Conservation (phyloP, 1,140 invertebrate species). For the Zaprionus ornatus region DNA sequence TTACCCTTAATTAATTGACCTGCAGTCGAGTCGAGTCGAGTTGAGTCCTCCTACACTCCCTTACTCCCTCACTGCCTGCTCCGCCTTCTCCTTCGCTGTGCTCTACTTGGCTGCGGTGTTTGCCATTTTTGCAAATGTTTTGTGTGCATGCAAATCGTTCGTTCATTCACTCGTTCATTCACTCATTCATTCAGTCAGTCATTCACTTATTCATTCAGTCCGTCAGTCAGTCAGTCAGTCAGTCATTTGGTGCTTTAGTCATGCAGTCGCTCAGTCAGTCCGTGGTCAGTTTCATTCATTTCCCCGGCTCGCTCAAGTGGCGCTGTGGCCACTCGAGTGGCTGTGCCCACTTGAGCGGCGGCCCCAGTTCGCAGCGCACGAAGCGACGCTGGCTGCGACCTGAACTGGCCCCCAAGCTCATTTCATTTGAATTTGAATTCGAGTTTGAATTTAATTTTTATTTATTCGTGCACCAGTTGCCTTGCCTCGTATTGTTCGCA, state of each 20-base stretch:
- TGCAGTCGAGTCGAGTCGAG: constrained; percentile 64
- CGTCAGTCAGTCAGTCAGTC: constrained; percentile 27
- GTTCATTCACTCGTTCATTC: constrained; percentile 51
- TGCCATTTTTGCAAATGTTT: constrained; percentile 76
- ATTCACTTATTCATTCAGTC: constrained; percentile 26
- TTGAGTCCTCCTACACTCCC: not conserved
- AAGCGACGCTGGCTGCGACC: constrained; percentile 4
- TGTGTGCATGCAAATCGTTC: constrained; percentile 78
- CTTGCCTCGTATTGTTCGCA: not conserved
- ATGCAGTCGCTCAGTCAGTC: constrained; percentile 30
- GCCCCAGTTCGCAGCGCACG: not conserved
- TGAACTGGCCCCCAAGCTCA: constrained; percentile 52
- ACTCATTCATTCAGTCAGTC: constrained; percentile 20
- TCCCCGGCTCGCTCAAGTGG: constrained; percentile 63
- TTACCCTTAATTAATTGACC: constrained; percentile 81
- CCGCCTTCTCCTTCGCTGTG: not conserved
- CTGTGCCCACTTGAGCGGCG: constrained; percentile 57
- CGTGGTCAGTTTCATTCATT: constrained; percentile 71
- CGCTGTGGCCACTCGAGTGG: constrained; percentile 56
- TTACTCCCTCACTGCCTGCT: not conserved
- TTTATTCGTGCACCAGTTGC: constrained; percentile 33
- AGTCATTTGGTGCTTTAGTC: constrained; percentile 19
- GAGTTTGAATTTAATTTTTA: constrained; percentile 41
- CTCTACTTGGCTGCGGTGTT: constrained; percentile 39
- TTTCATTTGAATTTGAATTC: constrained; percentile 63